Evolutionary conservation across 2,888 invertebrate genomes (phyloP), one percentile per base, ranked within the genome.

Genomic region (Agonopterix subpropinquella): DNA sequence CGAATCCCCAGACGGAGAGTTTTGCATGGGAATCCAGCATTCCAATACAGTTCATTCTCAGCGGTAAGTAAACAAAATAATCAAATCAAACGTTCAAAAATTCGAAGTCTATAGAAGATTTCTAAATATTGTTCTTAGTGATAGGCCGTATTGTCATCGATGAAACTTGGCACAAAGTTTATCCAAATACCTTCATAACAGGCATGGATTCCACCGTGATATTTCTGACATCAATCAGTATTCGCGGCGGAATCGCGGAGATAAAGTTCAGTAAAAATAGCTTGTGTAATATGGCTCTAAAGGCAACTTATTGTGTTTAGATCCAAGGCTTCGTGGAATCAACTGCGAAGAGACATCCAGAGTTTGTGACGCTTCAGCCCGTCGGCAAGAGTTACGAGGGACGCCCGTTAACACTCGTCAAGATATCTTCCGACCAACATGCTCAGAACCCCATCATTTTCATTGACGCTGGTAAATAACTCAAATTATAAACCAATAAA

Each of bases 361-460:
- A 88, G 1, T 51, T 90, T 11, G 85, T 90, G 9, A 74, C 72
- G 1, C 58, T 92, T 1, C 71, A 90, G 47, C 64, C 67, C 0
- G 71, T 92, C 35, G 93, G 93, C 0, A 72, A 65, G 43, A 90
- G 91, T 45, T 90, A 73, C 57, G 89, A 93, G 69, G 87, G 89
- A 0, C 81, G 91, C 4, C 59, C 67, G 10, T 75, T 93, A 63
- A 82, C 82, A 41, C 78, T 90, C 1, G 79, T 90, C 15, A 92
- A 81, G 56, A 88, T 93, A 57, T 92, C 92, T 0, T 69, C 75
- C 9, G 73, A 89, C 43, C 82, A 77, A 1, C 55, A 54, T 0
- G 80, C 73, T n/a, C 70, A 75, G 3, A 91, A 91, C 50, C 92
- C 92, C 0, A 77, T 86, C 1, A 89, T 93, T 64, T 87, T 92